Evolutionary conservation across 35 echinoderm and acorn worm species (phyloP).

Genomic region (Eucidaris tribuloides): DNA sequence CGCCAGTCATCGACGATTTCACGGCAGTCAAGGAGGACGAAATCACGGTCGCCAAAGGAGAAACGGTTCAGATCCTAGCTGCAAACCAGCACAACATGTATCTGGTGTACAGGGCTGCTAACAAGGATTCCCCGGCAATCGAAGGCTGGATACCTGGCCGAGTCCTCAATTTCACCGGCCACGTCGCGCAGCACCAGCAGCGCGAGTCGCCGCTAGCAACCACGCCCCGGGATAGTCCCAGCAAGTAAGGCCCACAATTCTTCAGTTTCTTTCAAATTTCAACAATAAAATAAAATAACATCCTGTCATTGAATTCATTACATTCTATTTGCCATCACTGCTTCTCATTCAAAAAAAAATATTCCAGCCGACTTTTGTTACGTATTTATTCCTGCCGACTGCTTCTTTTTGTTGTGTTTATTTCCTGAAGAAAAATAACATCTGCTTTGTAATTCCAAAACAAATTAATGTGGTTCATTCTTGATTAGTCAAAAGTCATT

Average conservation of each 20-base stretch:
- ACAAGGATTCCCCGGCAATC: constrained; percentile 68
- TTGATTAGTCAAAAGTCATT: too few species aligned
- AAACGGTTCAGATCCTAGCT: constrained; percentile 92
- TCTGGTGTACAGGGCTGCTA: constrained; percentile 80
- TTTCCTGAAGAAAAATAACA: too few species aligned
- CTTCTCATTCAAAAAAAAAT: too few species aligned
- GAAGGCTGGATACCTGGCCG: constrained; percentile 94
- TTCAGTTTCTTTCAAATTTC: too few species aligned
- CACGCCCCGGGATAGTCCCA: neutral
- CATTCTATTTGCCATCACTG: too few species aligned
- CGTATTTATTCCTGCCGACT: too few species aligned
- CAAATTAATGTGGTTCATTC: too few species aligned
- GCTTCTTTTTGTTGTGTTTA: too few species aligned
- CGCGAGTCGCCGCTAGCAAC: neutral
- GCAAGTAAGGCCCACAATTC: constrained; percentile 14
- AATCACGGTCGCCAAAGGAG: constrained; percentile 88
- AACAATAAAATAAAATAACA: too few species aligned
- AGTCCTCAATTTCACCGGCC: constrained; percentile 38
- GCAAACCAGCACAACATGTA: constrained; percentile 99
- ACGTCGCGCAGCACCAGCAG: neutral
- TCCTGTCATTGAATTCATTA: too few species aligned
- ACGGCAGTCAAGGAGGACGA: constrained; percentile 91
- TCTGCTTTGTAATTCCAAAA: too few species aligned
- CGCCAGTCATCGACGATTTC: constrained; percentile 66
- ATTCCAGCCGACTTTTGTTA: too few species aligned